Evolutionary conservation across 1,140 invertebrate species (phyloP).

Genomic region (Saccostrea cuccullata): DNA sequence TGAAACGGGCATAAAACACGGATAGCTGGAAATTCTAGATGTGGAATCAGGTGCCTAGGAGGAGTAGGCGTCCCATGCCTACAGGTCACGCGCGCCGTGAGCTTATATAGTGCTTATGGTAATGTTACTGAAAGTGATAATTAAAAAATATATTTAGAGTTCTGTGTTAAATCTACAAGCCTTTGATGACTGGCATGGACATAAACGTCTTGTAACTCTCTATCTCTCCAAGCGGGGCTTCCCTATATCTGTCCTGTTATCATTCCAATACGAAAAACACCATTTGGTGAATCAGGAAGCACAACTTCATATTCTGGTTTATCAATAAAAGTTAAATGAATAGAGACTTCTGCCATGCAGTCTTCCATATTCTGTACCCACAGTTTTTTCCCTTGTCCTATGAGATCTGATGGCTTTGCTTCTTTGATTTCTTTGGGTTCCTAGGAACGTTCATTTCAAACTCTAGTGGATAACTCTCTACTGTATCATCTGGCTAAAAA

Average conservation of each 20-base stretch:
- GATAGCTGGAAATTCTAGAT: no score
- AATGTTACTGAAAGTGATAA: no score
- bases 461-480: background rate
- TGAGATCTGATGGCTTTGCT: background rate
- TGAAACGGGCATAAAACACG: no score
- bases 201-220: background rate
- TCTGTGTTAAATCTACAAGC: no score
- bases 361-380: background rate
- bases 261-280: background rate
- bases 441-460: constrained; percentile 31
- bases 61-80: no score
- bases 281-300: background rate
- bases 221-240: background rate
- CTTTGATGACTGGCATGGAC: no score
- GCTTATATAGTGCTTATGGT: background rate
- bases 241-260: background rate
- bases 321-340: background rate
- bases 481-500: background rate
- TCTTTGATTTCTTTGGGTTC: background rate
- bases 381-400: background rate
- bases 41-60: no score
- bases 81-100: background rate
- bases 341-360: background rate
- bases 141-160: no score
- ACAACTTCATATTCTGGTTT: background rate